phyloP scores from a whole-genome alignment of 2,888 invertebrate species.

The Drosophila silvestris region DNA sequence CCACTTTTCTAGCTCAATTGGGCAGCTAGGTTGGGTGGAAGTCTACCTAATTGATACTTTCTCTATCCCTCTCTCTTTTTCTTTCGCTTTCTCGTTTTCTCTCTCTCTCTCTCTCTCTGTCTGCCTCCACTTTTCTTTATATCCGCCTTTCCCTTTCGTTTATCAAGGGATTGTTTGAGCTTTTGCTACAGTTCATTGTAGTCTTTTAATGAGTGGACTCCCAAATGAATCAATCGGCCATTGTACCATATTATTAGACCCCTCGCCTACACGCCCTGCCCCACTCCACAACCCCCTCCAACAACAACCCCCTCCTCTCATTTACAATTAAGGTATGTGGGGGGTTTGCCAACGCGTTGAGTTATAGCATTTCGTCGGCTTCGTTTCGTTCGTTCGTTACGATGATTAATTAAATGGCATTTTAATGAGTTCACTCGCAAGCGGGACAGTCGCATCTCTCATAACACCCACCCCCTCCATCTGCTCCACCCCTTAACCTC shows the following conservation, averaged over 20 bases:
- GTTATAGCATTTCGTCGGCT: constrained; percentile 77
- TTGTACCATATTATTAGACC: constrained; percentile 21
- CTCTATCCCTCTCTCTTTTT: neutral
- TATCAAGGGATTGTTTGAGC: constrained; percentile 3
- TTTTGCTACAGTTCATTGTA: constrained; percentile 13
- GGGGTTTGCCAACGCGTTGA: constrained; percentile 57
- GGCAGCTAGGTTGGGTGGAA: constrained; percentile 26
- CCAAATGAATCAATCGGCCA: constrained; percentile 63
- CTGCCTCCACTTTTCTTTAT: neutral
- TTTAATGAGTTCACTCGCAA: constrained; percentile 80
- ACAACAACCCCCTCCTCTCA: neutral
- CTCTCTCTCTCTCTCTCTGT: neutral
- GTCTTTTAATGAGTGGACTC: constrained; percentile 31
- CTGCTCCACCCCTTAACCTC: constrained; percentile 4
- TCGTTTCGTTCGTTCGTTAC: constrained; percentile 37
- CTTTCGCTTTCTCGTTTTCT: neutral
- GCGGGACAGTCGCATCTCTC: constrained; percentile 21
- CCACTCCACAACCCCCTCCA: neutral
- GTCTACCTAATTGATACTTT: constrained; percentile 43
- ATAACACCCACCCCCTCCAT: neutral
- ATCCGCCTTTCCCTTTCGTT: neutral
- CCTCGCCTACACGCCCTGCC: neutral
- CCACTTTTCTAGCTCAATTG: constrained; percentile 44
- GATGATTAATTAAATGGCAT: constrained; percentile 83
- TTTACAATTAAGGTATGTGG: constrained; percentile 49